These are phyloP conservation scores for Nomada flava DNA, from an alignment of 2,888 invertebrate genomes.

Conservation along the genomic window DNA sequence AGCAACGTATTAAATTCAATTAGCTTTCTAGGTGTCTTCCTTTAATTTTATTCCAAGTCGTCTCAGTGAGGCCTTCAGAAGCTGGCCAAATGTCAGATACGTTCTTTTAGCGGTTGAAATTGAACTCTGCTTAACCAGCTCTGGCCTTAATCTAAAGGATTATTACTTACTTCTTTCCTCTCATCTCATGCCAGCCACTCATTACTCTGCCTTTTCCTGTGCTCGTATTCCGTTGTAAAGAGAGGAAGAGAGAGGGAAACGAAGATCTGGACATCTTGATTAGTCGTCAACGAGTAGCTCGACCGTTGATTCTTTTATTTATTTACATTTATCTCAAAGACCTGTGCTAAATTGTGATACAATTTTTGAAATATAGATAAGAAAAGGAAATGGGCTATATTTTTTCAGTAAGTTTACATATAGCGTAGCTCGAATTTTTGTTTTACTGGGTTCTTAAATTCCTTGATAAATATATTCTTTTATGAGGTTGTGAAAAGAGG, in stretches of 20 bases:
- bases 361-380: too few species aligned
- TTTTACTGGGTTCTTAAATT: too few species aligned
- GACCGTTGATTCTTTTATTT: constrained; percentile 4
- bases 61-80: constrained; percentile 22
- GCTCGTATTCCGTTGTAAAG: constrained; percentile 9
- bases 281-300: constrained; percentile 20
- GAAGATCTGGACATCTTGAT: constrained; percentile 18
- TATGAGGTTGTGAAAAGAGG: too few species aligned
- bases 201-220: constrained; percentile 30
- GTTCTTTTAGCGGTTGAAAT: constrained; percentile 60
- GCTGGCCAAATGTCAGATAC: constrained; percentile 13
- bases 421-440: too few species aligned
- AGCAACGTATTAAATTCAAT: constrained; percentile 43
- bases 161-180: constrained; percentile 59
- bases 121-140: constrained; percentile 64
- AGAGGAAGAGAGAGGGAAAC: neutral
- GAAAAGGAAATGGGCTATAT: too few species aligned
- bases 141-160: constrained; percentile 68
- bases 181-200: constrained; percentile 9
- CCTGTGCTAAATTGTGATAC: neutral
- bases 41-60: constrained; percentile 20
- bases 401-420: too few species aligned
- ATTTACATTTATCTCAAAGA: neutral
- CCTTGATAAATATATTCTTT: too few species aligned
- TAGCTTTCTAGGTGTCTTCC: constrained; percentile 24